These are phyloP conservation scores for Apogon talboti DNA, from an alignment of 2,797 vertebrate species.

Conservation along the genomic window DNA sequence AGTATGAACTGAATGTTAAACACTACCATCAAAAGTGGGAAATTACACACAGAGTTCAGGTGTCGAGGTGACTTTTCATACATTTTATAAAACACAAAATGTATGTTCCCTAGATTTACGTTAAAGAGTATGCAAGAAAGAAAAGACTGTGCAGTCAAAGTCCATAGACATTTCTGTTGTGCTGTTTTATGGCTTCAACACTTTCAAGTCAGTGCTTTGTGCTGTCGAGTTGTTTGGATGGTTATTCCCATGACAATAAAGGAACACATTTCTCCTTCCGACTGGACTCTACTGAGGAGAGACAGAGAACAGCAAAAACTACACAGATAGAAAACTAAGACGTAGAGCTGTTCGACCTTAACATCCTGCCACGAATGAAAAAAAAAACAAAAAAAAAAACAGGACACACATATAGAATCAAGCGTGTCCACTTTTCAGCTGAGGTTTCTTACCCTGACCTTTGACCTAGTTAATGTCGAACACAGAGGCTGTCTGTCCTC, in stretches of 20 bases:
- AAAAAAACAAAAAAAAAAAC: no score
- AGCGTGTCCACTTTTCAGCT: neutral
- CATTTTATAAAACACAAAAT: neutral
- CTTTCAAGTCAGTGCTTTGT: slow-evolving; percentile 28
- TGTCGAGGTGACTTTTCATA: neutral
- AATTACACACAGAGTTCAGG: no score
- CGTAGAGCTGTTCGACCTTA: neutral
- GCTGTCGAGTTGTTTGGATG: slow-evolving; percentile 17
- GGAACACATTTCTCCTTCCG: slow-evolving; percentile 8
- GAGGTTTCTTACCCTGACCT: slow-evolving; percentile 16
- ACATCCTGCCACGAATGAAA: neutral
- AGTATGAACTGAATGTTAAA: no score
- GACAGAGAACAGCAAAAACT: slow-evolving; percentile 8
- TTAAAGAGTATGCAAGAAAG: neutral
- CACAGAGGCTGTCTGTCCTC: neutral
- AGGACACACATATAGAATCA: slow-evolving; percentile 3
- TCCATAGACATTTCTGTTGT: neutral
- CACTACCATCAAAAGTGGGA: no score
- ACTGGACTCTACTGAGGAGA: slow-evolving; percentile 1
- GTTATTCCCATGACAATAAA: slow-evolving; percentile 29
- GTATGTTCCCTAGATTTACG: neutral
- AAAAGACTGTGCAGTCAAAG: slow-evolving; percentile 1
- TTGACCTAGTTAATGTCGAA: slow-evolving; percentile 7
- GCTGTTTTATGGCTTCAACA: slow-evolving; percentile 4
- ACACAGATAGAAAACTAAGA: neutral